phyloP scores from a whole-genome alignment of 2,797 vertebrate genomes.

The Manis pentadactyla region DNA sequence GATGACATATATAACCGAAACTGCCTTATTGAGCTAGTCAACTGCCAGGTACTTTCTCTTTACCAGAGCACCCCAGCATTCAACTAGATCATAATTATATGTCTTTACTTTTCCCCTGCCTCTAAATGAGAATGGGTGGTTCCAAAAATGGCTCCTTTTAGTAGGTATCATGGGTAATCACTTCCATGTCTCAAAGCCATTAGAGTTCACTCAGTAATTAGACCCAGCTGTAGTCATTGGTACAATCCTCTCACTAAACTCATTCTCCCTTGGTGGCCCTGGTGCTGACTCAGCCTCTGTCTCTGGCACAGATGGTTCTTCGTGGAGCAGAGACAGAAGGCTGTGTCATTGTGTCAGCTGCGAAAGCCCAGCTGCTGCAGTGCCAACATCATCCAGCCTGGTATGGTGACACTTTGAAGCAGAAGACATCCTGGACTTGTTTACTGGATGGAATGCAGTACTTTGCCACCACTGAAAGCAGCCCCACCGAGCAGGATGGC shows the following conservation, averaged over 20 bases:
- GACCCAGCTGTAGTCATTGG: not conserved
- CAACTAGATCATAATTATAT: slow-evolving; percentile 6
- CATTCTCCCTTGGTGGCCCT: not conserved
- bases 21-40: slow-evolving; percentile 98
- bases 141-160: not conserved
- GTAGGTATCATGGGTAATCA: slow-evolving; percentile 3
- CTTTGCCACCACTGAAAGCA: slow-evolving; percentile 97
- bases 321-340: slow-evolving; percentile 97
- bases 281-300: not conserved
- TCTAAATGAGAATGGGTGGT: slow-evolving; percentile 23
- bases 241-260: not conserved
- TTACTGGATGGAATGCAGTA: slow-evolving; percentile 99
- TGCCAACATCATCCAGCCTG: slow-evolving; percentile 98
- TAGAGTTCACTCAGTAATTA: slow-evolving; percentile 29
- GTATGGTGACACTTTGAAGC: slow-evolving; percentile 97
- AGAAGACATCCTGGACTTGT: slow-evolving; percentile 99
- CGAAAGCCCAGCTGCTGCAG: slow-evolving; percentile 97
- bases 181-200: slow-evolving; percentile 13
- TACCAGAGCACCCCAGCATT: not conserved
- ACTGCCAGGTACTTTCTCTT: slow-evolving; percentile 93
- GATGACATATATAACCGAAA: slow-evolving; percentile 98
- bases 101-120: not conserved
- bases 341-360: slow-evolving; percentile 97
- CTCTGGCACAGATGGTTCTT: slow-evolving; percentile 93
- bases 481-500: slow-evolving; percentile 94